phyloP scores from a whole-genome alignment of 1,140 invertebrate genomes.

The Drosophila takahashii region DNA sequence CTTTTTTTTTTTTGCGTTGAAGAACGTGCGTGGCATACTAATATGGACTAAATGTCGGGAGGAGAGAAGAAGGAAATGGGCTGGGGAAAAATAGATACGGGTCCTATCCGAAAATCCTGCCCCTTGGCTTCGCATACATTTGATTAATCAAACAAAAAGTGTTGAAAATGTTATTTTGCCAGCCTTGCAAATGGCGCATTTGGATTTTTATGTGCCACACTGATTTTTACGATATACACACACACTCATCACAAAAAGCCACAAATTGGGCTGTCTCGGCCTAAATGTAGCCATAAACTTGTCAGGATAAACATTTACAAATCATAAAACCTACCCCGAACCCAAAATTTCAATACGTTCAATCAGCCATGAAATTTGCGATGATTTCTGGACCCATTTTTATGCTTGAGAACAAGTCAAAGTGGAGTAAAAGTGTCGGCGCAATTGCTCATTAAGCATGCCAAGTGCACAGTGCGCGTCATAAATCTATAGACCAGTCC shows the following conservation, averaged over 20 bases:
- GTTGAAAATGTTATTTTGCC: conserved; percentile 81
- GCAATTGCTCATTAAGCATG: conserved; percentile 46
- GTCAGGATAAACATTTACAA: conserved; percentile 74
- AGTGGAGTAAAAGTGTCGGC: conserved; percentile 27
- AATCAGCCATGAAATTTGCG: conserved; percentile 62
- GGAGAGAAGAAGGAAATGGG: background rate
- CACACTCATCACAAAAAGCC: conserved; percentile 46
- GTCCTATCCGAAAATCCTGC: background rate
- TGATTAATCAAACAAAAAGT: conserved; percentile 80
- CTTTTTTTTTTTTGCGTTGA: conserved; percentile 30
- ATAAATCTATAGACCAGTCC: conserved; percentile 37
- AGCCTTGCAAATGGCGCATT: conserved; percentile 74
- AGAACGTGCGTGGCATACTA: conserved; percentile 79
- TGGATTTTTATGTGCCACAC: conserved; percentile 71
- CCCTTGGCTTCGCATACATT: conserved; percentile 44
- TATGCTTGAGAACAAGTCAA: conserved; percentile 11
- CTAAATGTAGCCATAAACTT: conserved; percentile 73
- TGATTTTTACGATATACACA: conserved; percentile 55
- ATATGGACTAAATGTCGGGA: conserved; percentile 68
- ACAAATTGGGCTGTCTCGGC: conserved; percentile 56
- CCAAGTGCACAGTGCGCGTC: conserved; percentile 33
- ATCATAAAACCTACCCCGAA: conserved; percentile 59
- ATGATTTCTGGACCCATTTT: background rate
- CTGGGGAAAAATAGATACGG: conserved; percentile 11
- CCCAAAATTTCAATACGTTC: conserved; percentile 44